Evolutionary conservation across 2,888 invertebrate genomes (phyloP).

Genomic region (Horisme vitalbata): DNA sequence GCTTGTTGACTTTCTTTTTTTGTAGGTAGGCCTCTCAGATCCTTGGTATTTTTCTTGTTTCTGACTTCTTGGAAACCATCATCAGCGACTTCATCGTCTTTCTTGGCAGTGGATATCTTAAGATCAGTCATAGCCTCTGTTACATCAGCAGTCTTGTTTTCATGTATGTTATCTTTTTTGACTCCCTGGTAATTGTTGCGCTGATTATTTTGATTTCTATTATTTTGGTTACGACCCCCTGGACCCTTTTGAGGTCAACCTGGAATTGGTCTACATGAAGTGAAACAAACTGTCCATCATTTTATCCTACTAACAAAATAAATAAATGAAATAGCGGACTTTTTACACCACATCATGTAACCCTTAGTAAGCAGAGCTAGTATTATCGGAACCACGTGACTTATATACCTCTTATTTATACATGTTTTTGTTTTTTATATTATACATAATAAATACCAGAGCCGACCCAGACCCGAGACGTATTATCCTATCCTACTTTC

Average conservation of each 20-base stretch:
- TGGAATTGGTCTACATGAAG: constrained; percentile 58
- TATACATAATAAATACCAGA: no score
- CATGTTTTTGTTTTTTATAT: no score
- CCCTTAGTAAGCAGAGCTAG: no score
- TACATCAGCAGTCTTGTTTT: constrained; percentile 63
- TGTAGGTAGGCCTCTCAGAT: constrained; percentile 61
- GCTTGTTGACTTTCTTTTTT: constrained; percentile 65
- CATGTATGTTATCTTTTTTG: constrained; percentile 59
- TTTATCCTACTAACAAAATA: no score
- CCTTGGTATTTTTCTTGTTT: constrained; percentile 89
- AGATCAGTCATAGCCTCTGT: constrained; percentile 72
- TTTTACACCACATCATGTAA: no score
- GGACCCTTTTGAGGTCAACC: constrained; percentile 60
- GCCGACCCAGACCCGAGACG: no score
- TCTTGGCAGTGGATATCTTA: constrained; percentile 60
- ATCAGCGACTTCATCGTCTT: constrained; percentile 81
- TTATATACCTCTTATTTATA: no score
- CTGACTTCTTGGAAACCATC: constrained; percentile 93
- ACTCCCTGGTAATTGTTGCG: constrained; percentile 52
- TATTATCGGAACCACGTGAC: no score
- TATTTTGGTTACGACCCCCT: constrained; percentile 63
- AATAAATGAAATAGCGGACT: no score
- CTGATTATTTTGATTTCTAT: constrained; percentile 57
- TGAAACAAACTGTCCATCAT: no score
- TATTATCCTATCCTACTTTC: no score